A percentile compares a stretch with the other conserved stretches of the same genome.
Evolutionary conservation across 2,888 invertebrate genomes (phyloP).

Genomic region (Sinentomon sp.): DNA sequence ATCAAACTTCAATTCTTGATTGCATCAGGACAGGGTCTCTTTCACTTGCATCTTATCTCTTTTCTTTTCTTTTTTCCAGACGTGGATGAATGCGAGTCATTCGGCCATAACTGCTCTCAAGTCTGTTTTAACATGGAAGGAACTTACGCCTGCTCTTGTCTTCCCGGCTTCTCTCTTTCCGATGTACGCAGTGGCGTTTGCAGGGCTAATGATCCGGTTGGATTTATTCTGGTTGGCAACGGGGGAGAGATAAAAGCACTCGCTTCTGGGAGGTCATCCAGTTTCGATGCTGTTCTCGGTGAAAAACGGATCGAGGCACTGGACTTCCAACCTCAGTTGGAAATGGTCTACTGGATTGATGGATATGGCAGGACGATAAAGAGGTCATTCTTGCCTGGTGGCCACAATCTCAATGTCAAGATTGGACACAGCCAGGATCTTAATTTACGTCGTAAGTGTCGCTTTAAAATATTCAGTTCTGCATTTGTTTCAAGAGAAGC

Average conservation of each 20-base stretch:
- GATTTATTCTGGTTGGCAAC: conserved; percentile 44
- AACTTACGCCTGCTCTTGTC: conserved; percentile 58
- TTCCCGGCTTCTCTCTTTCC: conserved; percentile 44
- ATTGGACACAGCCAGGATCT: conserved; percentile 63
- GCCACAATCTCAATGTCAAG: conserved; percentile 42
- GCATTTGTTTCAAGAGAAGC: too few species aligned
- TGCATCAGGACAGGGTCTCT: too few species aligned
- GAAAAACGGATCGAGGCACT: conserved; percentile 75
- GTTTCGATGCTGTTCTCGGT: conserved; percentile 40
- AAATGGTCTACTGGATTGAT: conserved; percentile 88
- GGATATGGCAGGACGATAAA: conserved; percentile 69
- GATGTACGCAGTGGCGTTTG: conserved; percentile 59
- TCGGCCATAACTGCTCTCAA: conserved; percentile 73
- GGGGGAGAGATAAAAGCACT: conserved; percentile 62
- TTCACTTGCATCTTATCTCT: background rate
- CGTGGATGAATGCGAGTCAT: conserved; percentile 60
- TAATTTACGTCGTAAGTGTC: conserved; percentile 32
- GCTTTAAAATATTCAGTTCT: too few species aligned
- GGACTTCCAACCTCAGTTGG: conserved; percentile 55
- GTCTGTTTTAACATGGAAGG: conserved; percentile 77
- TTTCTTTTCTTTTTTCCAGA: conserved; percentile 24
- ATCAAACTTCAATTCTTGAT: too few species aligned
- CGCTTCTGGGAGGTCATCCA: conserved; percentile 15
- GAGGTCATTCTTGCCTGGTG: conserved; percentile 65
- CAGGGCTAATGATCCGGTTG: conserved; percentile 31